Percentiles rank a stretch among this genome's conserved stretches.
phyloP scores from a whole-genome alignment of 2,113 vertebrate genomes.

The Spilogale gracilis region DNA sequence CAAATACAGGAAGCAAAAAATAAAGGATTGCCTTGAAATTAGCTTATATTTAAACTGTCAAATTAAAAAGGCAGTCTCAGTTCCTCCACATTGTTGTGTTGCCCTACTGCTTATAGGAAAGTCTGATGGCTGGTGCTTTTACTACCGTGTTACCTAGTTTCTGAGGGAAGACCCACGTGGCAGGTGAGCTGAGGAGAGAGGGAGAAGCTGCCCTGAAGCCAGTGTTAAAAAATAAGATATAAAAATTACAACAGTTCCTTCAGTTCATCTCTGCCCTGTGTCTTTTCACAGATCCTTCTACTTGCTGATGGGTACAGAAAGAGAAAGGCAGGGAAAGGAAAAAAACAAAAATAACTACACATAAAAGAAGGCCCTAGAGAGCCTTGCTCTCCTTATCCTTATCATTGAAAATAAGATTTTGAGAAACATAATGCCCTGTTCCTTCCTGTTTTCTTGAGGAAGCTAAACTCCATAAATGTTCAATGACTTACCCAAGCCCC shows the following conservation, averaged over 20 bases:
- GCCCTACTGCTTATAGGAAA: not conserved
- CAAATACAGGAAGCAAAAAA: not conserved
- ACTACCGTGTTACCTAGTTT: not conserved
- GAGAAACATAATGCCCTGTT: not conserved
- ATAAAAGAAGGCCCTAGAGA: not conserved
- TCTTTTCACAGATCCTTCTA: not conserved
- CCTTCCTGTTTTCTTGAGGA: not conserved
- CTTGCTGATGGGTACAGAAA: not conserved
- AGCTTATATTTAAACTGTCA: not conserved
- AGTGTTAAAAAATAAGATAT: conserved; percentile 1
- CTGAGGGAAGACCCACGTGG: not conserved
- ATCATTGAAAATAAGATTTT: not conserved
- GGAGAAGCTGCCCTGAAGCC: not conserved
- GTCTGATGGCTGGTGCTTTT: not conserved
- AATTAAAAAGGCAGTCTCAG: not conserved
- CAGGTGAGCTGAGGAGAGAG: not conserved
- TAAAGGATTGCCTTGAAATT: not conserved
- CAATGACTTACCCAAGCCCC: not conserved
- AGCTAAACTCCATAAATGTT: not conserved
- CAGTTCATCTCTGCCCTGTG: not conserved
- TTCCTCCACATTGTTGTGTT: not conserved
- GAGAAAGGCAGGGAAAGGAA: not conserved
- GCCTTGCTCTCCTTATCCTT: not conserved
- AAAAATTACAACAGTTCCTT: not conserved
- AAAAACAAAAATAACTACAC: not conserved